These are phyloP conservation scores for Festucalex cinctus DNA, from an alignment of 2,113 vertebrate species.

Conservation along the genomic window DNA sequence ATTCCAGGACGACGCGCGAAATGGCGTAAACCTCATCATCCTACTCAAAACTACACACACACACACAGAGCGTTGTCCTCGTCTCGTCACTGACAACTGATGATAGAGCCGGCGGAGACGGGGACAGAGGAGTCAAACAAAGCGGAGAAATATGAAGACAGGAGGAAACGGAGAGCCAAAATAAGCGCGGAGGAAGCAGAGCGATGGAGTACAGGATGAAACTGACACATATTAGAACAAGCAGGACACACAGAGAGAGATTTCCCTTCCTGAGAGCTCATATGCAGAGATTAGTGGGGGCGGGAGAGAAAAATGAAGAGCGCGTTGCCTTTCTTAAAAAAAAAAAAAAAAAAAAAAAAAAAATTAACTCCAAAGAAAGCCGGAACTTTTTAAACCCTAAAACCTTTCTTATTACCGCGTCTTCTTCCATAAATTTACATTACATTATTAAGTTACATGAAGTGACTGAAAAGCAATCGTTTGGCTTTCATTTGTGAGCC, in stretches of 20 bases:
- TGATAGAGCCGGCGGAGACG: conserved; percentile 65
- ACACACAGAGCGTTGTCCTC: conserved; percentile 24
- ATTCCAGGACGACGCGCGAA: conserved; percentile 44
- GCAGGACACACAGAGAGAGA: conserved; percentile 63
- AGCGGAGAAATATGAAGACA: conserved; percentile 73
- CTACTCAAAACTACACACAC: conserved; percentile 22
- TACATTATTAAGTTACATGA: not conserved
- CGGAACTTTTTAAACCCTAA: conserved; percentile 34
- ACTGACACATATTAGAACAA: conserved; percentile 81
- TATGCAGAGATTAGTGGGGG: conserved; percentile 75
- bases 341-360: not conserved
- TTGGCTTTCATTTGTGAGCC: not conserved
- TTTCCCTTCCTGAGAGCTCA: conserved; percentile 74
- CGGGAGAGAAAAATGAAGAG: conserved; percentile 9
- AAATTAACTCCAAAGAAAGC: conserved; percentile 19
- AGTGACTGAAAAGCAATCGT: not conserved
- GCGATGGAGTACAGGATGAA: conserved; percentile 74
- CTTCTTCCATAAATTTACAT: conserved; percentile 12
- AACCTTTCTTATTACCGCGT: conserved; percentile 22
- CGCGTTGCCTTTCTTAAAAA: conserved; percentile 17
- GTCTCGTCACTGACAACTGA: conserved; percentile 51
- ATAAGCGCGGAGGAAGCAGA: conserved; percentile 68
- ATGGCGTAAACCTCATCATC: conserved; percentile 43
- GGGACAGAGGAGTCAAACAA: conserved; percentile 76
- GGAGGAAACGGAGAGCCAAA: conserved; percentile 72